A percentile compares a stretch with the other conserved stretches of the same genome.
phyloP scores from a whole-genome alignment of 2,113 vertebrate species.

The Catagonus wagneri region DNA sequence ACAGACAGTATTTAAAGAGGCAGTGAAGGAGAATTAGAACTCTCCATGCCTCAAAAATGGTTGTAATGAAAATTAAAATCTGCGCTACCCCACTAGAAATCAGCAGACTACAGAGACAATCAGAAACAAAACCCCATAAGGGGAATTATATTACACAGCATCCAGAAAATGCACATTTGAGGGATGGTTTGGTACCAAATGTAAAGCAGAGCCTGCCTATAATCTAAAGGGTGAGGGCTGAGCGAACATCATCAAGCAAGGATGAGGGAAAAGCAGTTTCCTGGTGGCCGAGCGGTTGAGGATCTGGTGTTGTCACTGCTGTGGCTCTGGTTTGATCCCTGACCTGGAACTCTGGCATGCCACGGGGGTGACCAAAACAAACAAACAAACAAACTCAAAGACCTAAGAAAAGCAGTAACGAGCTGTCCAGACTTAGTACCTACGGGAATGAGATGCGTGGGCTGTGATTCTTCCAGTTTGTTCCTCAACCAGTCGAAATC shows the following conservation, averaged over 20 bases:
- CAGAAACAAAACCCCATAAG: neutral
- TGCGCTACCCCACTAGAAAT: neutral
- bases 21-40: neutral
- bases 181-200: neutral
- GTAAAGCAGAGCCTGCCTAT: neutral
- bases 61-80: neutral
- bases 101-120: neutral
- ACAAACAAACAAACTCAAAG: neutral
- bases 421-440: constrained; percentile 85
- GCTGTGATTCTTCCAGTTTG: constrained; percentile 97
- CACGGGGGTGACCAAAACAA: too few relatives aligned
- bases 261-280: neutral
- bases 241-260: neutral
- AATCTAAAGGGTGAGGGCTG: neutral
- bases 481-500: constrained; percentile 98
- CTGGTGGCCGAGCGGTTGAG: too few relatives aligned
- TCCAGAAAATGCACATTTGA: neutral
- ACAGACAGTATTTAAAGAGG: neutral
- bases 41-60: neutral
- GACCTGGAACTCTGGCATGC: too few relatives aligned
- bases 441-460: constrained; percentile 99
- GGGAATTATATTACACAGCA: neutral
- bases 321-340: too few relatives aligned
- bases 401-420: neutral
- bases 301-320: too few relatives aligned